Conservation (phyloP, 2,113 vertebrate genomes). For the Rhizomys pruinosus region DNA sequence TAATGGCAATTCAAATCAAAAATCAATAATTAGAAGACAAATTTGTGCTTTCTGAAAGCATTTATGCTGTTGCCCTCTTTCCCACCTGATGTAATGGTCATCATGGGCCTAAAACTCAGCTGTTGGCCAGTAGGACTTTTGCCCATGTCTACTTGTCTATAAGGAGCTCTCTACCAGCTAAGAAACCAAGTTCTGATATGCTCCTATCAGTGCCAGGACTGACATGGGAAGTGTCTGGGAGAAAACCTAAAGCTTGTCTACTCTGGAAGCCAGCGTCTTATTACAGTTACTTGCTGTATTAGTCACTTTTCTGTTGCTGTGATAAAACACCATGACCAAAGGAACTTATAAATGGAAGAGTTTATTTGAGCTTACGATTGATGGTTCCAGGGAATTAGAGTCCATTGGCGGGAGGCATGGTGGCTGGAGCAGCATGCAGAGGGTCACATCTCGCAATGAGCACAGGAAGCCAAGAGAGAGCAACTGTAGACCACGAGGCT, state of each 20-base stretch:
- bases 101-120: not conserved
- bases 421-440: too few relatives aligned
- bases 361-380: too few relatives aligned
- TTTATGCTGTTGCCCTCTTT: not conserved
- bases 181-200: not conserved
- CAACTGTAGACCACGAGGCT: too few relatives aligned
- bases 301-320: too few relatives aligned
- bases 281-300: too few relatives aligned
- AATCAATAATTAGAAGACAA: not conserved
- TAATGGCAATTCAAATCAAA: not conserved
- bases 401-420: too few relatives aligned
- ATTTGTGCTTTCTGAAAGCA: not conserved
- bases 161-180: not conserved
- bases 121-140: not conserved
- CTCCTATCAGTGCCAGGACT: not conserved
- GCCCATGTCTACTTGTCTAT: not conserved
- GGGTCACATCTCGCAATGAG: too few relatives aligned
- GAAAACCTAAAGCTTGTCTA: not conserved
- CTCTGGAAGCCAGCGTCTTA: not conserved
- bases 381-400: too few relatives aligned
- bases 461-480: too few relatives aligned
- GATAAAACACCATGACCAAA: too few relatives aligned
- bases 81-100: not conserved
- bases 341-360: too few relatives aligned
- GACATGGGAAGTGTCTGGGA: not conserved